A percentile compares a stretch with the other conserved stretches of the same genome.
Evolutionary conservation across 2,113 vertebrate species (phyloP).

Genomic region (Chloropsis hardwickii): DNA sequence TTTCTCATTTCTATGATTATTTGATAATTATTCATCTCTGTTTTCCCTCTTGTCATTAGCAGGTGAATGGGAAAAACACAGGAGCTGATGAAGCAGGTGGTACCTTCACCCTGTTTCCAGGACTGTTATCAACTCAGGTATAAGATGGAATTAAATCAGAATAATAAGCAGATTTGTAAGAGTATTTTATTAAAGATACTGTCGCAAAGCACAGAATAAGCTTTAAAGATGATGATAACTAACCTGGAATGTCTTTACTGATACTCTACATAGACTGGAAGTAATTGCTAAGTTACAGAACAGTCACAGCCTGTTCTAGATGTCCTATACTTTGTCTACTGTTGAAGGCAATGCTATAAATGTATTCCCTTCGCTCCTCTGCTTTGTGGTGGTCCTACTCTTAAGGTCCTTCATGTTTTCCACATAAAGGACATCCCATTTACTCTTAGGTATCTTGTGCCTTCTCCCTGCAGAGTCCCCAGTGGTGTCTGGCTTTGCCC

Average conservation of each 20-base stretch:
- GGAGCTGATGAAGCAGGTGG: not conserved
- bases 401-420: not conserved
- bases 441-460: not conserved
- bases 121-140: not conserved
- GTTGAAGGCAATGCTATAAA: not conserved
- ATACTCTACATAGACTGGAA: conserved; percentile 48
- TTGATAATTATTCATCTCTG: not conserved
- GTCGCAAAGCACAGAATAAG: conserved; percentile 51
- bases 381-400: not conserved
- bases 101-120: not conserved
- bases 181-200: conserved; percentile 63
- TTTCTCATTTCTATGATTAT: not conserved
- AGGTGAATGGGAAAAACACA: not conserved
- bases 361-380: not conserved
- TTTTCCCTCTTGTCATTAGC: not conserved
- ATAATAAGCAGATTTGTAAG: conserved; percentile 56
- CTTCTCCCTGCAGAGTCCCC: not conserved
- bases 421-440: not conserved
- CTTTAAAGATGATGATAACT: conserved; percentile 52
- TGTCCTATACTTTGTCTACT: not conserved
- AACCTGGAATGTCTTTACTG: conserved; percentile 17
- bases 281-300: conserved; percentile 51
- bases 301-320: conserved; percentile 54
- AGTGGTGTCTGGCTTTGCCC: not conserved
- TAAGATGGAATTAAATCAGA: conserved; percentile 54